Base-by-base conservation (phyloP, 2,113 vertebrate genomes). In the Cyphomyrus plagiostoma region DNA sequence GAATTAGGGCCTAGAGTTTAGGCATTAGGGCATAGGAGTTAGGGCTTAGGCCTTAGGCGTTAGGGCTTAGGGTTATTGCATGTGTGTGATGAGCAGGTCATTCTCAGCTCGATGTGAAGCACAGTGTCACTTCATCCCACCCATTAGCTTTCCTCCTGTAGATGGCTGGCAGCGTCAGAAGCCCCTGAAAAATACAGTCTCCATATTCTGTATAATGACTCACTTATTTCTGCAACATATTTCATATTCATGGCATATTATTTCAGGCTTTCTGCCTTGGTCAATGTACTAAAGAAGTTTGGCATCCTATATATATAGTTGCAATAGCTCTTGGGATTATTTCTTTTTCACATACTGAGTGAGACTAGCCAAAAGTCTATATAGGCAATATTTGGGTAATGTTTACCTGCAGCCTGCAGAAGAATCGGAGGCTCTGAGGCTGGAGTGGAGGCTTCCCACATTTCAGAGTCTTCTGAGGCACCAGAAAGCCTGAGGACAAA, bases 401-500 rank as follows among this genome's bases (percentile, higher is more conserved):
- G 62, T 70, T 70, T 13, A 70, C 62, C 62, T 70, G 62, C n/a
- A 70, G 62, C 26, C 62, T 70, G 62, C 26, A 70, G 62, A 70
- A 56, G 19, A 42, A 80, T 88, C 21, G 53, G 53, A n/a, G 53
- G 56, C 23, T 86, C 89, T 70, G 58, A 49, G 21, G 77, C 11
- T n/a, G 83, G 4, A 80, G 2, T 80, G 19, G 26, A 15, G 70
- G 45, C 82, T 23, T 26, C 23, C 26, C 1, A 7, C 15, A 3
- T 48, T 52, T 86, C 85, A 56, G 42, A 39, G 70, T 77, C 74
- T 88, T 89, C 88, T 84, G 88, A 66, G n/a, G 8, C 48, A 52
- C 13, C 45, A n/a, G 56, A 26, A 17, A 48, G 56, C 89, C 93
- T 93, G 83, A 82, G 86, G 87, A 70, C 3, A 48, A 6, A 88